These are phyloP conservation scores for Crotalus viridis DNA, from an alignment of 2,113 vertebrate species.

Conservation along the genomic window DNA sequence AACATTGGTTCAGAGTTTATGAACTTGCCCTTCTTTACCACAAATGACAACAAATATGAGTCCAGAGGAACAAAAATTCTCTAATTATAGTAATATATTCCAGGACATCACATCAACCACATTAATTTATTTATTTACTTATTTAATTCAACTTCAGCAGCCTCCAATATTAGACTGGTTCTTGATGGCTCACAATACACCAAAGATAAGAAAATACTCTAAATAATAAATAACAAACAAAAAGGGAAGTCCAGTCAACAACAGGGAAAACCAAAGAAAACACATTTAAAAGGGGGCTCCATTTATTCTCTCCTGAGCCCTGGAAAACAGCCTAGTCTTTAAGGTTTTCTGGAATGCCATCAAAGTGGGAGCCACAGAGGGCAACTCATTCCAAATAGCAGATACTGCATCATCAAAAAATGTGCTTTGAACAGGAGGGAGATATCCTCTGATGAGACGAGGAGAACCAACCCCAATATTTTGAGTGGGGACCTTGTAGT, in stretches of 20 bases:
- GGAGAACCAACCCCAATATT: background rate
- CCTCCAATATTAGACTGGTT: background rate
- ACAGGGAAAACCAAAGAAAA: background rate
- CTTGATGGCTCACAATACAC: background rate
- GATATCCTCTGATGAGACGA: background rate
- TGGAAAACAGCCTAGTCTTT: background rate
- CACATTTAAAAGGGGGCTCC: background rate
- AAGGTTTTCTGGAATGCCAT: background rate
- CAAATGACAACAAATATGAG: background rate
- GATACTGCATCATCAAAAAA: background rate
- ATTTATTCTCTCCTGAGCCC: background rate
- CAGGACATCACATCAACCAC: background rate
- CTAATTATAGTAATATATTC: background rate
- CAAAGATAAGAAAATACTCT: background rate
- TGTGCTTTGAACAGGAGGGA: background rate
- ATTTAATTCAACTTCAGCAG: background rate
- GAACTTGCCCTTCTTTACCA: background rate
- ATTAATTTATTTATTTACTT: background rate
- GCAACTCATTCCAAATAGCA: background rate
- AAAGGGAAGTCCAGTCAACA: background rate
- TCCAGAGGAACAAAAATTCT: background rate
- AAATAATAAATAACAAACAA: background rate
- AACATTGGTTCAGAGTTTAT: background rate
- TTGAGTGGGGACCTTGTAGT: background rate
- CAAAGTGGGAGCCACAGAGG: background rate